Evolutionary conservation across 2,797 vertebrate genomes (phyloP).

Genomic region (Hypotaenidia okinawae): DNA sequence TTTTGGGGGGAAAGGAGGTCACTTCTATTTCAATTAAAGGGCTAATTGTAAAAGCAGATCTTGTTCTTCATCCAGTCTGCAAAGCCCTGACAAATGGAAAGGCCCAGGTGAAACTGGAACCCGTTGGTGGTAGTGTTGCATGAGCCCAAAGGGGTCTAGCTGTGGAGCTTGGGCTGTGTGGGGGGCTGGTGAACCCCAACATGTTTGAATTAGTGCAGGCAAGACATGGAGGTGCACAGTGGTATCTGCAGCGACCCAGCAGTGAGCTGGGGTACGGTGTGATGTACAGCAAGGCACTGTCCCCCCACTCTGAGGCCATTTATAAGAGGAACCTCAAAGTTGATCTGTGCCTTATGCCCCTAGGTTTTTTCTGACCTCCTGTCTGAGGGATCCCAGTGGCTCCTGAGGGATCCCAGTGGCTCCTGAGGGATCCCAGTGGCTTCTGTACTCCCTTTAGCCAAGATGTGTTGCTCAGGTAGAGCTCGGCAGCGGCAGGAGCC

Average conservation of each 20-base stretch:
- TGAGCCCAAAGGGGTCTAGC: neutral
- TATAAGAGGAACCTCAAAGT: neutral
- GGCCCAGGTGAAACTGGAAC: neutral
- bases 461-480: neutral
- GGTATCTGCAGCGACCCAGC: neutral
- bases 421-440: too few species aligned
- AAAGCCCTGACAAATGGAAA: neutral
- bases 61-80: neutral
- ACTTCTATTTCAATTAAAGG: neutral
- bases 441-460: neutral
- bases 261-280: neutral
- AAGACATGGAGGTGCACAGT: accelerated
- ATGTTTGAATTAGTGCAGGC: accelerated
- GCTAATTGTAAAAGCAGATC: neutral
- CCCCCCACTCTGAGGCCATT: accelerated
- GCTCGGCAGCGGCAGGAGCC: neutral
- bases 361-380: neutral
- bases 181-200: neutral
- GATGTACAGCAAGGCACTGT: accelerated
- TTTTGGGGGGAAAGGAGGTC: neutral
- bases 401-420: neutral
- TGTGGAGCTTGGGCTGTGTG: neutral
- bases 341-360: neutral
- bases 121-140: accelerated
- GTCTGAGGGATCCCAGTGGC: neutral